Base-by-base conservation (phyloP, 1,140 invertebrate species). In the Scaptomyza pallida region DNA sequence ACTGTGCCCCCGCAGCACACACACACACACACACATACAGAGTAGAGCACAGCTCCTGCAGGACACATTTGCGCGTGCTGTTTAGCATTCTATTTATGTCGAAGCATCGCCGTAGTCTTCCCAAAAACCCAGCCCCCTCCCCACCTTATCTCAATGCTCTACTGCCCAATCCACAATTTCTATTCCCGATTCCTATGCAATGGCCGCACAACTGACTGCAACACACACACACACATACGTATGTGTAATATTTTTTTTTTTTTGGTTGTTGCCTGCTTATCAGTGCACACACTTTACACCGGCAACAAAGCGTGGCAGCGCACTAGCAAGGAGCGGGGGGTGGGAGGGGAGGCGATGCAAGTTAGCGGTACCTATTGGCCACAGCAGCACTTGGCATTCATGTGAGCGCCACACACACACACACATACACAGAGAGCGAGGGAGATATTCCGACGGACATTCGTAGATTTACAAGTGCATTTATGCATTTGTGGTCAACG, bases 61-160 rank as follows among this genome's bases (percentile, higher is more conserved):
- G 69, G 69, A 65, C 69, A 65, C 68, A 72, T 72, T 72, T 72
- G 69, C 40, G 62, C 33, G 69, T 65, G 35, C 69, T 72, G 63
- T 72, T 72, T 72, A 72, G 69, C 69, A 72, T 72, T 67, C 54
- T 72, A 72, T 72, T 72, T 72, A 72, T 72, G 67, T 62, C 67
- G 23, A 43, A 64, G 60, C 67, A 47, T 61, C 19, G 57, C 56
- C 56, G 30, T 16, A 13, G 10, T 30, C 8, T 26, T 26, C 23
- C 23, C 16, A 9, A 6, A 1, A 17, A 16, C 17, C 10, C 35
- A 6, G 13, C 6, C 2, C 35, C 21, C 9, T 21, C 12, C 0
- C 3, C 10, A 5, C 47, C 6, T 5, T 2, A n/a, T 3, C 17
- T 5, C 10, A 3, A 2, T 26, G 23, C 23, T 26, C 23, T 26